These are phyloP conservation scores for Clinocottus analis DNA, from an alignment of 2,113 vertebrate genomes.

Conservation along the genomic window DNA sequence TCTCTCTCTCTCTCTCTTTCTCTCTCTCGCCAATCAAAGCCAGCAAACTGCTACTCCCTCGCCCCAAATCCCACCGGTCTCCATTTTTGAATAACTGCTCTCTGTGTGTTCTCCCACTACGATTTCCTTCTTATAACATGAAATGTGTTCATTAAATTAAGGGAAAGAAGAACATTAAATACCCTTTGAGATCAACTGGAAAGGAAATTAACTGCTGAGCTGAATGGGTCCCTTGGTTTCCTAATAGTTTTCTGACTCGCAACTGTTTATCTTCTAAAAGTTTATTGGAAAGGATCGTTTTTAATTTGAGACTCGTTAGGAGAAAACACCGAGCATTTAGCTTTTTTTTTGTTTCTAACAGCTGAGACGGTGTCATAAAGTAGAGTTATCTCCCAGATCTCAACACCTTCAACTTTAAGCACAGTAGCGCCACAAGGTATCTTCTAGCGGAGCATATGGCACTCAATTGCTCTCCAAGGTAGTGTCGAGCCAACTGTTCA, in stretches of 20 bases:
- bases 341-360: not conserved
- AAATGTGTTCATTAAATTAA: conserved; percentile 44
- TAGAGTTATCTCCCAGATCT: not conserved
- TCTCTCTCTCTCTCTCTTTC: not conserved
- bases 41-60: conserved; percentile 27
- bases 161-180: conserved; percentile 14
- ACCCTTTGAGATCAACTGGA: not conserved
- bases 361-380: not conserved
- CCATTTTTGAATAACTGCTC: conserved; percentile 40
- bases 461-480: not conserved
- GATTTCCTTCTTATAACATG: conserved; percentile 38
- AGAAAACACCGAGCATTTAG: not conserved
- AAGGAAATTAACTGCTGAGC: conserved; percentile 16
- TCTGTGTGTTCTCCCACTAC: conserved; percentile 23
- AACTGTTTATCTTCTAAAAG: not conserved
- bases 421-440: not conserved
- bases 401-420: not conserved
- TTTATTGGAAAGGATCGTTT: not conserved
- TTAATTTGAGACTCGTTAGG: not conserved
- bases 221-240: not conserved
- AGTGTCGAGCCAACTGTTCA: not conserved
- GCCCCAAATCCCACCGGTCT: conserved; percentile 31
- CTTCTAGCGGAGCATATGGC: not conserved
- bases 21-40: conserved; percentile 21
- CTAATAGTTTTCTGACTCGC: not conserved